phyloP scores from a whole-genome alignment of 2,797 vertebrate genomes.

The Pangasius djambal region DNA sequence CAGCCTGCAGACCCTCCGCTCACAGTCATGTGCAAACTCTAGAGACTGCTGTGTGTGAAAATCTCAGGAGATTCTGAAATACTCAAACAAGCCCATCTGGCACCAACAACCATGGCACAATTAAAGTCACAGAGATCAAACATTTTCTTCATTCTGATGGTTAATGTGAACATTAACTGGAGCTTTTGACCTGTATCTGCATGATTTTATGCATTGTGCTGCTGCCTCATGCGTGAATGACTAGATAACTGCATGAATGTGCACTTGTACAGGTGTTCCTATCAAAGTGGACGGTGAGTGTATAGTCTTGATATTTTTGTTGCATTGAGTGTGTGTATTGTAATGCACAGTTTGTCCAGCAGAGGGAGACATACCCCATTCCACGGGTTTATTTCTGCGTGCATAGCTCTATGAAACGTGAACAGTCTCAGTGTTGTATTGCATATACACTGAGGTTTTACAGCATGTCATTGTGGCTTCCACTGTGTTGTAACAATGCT shows the following conservation, averaged over 20 bases:
- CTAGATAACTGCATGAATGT: neutral
- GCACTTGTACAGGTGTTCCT: neutral
- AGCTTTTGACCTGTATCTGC: neutral
- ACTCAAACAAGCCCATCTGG: neutral
- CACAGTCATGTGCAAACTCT: neutral
- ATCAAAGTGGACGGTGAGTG: neutral
- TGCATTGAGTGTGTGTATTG: neutral
- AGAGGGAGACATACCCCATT: conserved; percentile 34
- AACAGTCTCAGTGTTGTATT: neutral
- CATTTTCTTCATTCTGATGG: neutral
- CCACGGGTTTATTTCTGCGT: neutral
- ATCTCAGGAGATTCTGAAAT: neutral
- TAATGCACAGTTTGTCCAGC: conserved; percentile 19
- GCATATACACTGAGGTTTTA: neutral
- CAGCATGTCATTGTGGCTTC: neutral
- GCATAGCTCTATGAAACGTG: neutral
- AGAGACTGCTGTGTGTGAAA: neutral
- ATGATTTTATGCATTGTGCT: neutral
- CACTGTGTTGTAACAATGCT: neutral
- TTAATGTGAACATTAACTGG: neutral
- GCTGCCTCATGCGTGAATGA: too few relatives aligned
- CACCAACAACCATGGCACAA: neutral
- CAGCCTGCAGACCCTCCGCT: neutral
- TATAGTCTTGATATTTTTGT: neutral
- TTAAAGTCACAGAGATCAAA: neutral